Percentiles rank a stretch among this genome's conserved stretches.
These are phyloP conservation scores for Reinhardtius hippoglossoides DNA, from an alignment of 2,113 vertebrate species.

Conservation along the genomic window DNA sequence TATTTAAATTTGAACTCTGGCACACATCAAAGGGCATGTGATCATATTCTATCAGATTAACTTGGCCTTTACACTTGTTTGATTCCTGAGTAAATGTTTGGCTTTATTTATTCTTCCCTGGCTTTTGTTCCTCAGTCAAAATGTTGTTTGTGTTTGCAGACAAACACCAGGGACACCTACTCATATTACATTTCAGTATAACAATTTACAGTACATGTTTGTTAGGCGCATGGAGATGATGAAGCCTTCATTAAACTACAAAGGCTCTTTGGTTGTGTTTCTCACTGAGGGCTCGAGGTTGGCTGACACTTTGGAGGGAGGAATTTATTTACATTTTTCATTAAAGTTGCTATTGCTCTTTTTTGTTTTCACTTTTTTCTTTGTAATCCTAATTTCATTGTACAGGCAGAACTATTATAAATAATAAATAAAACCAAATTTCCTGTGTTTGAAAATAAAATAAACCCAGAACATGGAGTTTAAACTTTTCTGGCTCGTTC, in stretches of 20 bases:
- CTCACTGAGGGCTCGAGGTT: no score
- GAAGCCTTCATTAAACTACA: no score
- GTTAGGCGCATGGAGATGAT: no score
- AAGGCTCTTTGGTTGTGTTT: no score
- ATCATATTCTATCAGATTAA: constrained; percentile 9
- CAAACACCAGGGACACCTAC: background rate
- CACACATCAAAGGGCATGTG: background rate
- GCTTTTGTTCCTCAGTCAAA: background rate
- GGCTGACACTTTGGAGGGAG: background rate
- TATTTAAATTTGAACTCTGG: background rate
- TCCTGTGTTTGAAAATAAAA: background rate
- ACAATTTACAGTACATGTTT: no score
- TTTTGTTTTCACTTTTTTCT: background rate
- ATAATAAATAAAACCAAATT: background rate
- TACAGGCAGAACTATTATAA: background rate
- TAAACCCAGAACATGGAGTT: background rate
- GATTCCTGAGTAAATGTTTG: constrained; percentile 2
- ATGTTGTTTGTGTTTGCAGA: background rate
- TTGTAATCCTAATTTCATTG: background rate
- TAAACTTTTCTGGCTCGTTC: background rate
- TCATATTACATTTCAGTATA: background rate
- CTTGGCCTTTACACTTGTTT: constrained; percentile 1
- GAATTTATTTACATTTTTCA: background rate
- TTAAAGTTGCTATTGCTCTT: background rate
- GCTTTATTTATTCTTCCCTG: background rate